These are phyloP conservation scores for Drosophila suboccidentalis DNA, from an alignment of 2,888 invertebrate genomes.

Conservation along the genomic window DNA sequence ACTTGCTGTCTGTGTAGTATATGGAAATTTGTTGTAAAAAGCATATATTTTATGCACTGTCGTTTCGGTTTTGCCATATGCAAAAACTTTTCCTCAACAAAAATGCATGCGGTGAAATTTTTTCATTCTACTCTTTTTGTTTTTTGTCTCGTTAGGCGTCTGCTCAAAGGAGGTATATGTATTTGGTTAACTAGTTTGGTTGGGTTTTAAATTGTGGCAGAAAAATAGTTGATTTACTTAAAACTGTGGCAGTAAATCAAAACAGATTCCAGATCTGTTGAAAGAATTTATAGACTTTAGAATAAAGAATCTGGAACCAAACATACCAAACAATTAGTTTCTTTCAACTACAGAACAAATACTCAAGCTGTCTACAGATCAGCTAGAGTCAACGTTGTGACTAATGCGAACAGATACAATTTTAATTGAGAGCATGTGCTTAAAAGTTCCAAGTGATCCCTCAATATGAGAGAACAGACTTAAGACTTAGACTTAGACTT, in stretches of 20 bases:
- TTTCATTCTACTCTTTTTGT: constrained; percentile 20
- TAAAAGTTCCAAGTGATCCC: not conserved
- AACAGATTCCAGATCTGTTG: constrained; percentile 1
- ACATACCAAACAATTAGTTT: constrained; percentile 7
- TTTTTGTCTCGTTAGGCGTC: constrained; percentile 33
- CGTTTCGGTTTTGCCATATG: constrained; percentile 69
- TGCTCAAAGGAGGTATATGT: constrained; percentile 16
- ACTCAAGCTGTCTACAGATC: not conserved
- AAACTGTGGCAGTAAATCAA: not conserved
- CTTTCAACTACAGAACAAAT: constrained; percentile 13
- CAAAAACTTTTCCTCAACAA: constrained; percentile 58
- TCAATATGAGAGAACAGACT: no score
- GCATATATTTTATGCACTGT: constrained; percentile 77
- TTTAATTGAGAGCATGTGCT: not conserved
- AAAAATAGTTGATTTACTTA: constrained; percentile 9
- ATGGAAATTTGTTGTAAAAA: constrained; percentile 72
- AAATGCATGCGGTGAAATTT: constrained; percentile 58
- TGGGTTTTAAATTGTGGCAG: not conserved
- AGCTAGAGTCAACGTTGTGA: not conserved
- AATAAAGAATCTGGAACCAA: not conserved
- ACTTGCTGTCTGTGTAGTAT: constrained; percentile 16
- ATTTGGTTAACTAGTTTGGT: constrained; percentile 19
- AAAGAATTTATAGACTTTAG: not conserved
- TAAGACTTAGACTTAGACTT: no score
- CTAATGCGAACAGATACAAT: not conserved